Evolutionary conservation across 2,113 vertebrate species (phyloP).

Genomic region (Pterophyllum scalare): DNA sequence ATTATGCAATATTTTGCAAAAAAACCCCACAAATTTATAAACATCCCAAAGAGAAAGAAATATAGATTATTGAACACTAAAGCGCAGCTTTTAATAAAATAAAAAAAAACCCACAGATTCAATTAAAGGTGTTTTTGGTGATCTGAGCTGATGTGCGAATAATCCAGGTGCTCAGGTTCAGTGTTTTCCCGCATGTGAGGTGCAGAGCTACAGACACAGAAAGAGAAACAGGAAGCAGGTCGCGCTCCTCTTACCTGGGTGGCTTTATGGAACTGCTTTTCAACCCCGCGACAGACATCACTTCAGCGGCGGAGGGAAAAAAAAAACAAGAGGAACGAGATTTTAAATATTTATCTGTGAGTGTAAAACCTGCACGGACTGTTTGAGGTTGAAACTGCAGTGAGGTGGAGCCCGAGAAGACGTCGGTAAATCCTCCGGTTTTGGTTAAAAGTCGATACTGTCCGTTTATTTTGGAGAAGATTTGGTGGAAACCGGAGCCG

Average conservation of each 20-base stretch:
- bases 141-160: neutral
- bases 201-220: neutral
- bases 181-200: neutral
- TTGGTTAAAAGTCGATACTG: neutral
- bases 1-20: neutral
- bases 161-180: neutral
- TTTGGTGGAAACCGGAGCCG: neutral
- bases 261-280: conserved; percentile 89
- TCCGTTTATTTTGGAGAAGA: conserved; percentile 16
- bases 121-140: neutral
- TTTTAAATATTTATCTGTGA: neutral
- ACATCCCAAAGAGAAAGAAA: neutral
- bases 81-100: neutral
- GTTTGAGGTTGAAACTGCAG: neutral
- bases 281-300: conserved; percentile 86
- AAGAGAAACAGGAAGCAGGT: neutral
- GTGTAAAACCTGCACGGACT: neutral
- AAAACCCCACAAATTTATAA: neutral
- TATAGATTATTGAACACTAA: neutral
- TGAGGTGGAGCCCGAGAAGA: too few relatives aligned
- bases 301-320: conserved; percentile 15
- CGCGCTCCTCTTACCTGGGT: conserved; percentile 79
- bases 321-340: neutral
- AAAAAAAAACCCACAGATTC: neutral
- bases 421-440: conserved; percentile 28